phyloP scores from a whole-genome alignment of 2,888 invertebrate genomes.

The Noctua pronuba region DNA sequence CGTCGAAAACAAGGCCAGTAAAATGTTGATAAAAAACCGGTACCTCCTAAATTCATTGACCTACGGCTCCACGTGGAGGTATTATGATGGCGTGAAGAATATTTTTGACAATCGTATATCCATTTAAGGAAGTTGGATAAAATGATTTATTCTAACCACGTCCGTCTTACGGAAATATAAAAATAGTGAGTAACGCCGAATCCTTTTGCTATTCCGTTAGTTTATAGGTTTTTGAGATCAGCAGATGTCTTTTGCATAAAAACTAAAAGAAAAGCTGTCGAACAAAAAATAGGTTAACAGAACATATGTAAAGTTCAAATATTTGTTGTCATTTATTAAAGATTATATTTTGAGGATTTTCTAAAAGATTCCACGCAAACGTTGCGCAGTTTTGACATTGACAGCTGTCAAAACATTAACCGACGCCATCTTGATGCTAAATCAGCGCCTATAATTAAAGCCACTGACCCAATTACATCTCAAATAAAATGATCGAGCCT shows the following conservation, averaged over 20 bases:
- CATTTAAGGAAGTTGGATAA: background rate
- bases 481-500: conserved; percentile 18
- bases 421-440: conserved; percentile 13
- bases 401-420: conserved; percentile 40
- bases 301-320: background rate
- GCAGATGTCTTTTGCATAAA: background rate
- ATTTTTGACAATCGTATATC: conserved; percentile 19
- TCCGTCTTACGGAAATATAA: conserved; percentile 50
- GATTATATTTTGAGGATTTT: background rate
- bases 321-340: conserved; percentile 5
- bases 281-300: background rate
- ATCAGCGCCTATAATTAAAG: conserved; percentile 19
- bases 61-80: conserved; percentile 17
- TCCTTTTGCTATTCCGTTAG: conserved; percentile 39
- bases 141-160: conserved; percentile 47
- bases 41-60: conserved; percentile 29
- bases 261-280: background rate
- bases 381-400: conserved; percentile 18
- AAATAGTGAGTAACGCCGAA: conserved; percentile 36
- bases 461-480: conserved; percentile 37
- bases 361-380: background rate
- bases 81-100: background rate
- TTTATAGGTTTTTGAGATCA: conserved; percentile 8
- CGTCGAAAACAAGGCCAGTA: conserved; percentile 19
- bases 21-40: conserved; percentile 2